Evolutionary conservation across 2,113 vertebrate species (phyloP).

Genomic region (Penelope pileata): DNA sequence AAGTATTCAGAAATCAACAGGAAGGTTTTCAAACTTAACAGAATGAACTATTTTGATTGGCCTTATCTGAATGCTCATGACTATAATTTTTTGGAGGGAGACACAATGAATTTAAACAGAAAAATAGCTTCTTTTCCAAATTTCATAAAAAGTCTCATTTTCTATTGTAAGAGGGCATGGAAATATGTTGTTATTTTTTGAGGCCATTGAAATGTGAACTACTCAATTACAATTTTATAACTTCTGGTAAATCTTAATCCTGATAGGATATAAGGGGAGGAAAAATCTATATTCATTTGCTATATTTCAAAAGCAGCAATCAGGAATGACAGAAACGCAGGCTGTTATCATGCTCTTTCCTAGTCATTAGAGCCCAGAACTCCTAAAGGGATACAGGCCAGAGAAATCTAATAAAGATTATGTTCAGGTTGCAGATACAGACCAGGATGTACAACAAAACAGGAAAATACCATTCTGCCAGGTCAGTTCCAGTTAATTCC

Average conservation of each 20-base stretch:
- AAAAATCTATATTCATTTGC: background rate
- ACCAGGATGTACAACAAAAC: background rate
- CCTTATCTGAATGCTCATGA: background rate
- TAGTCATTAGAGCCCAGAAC: background rate
- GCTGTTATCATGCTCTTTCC: background rate
- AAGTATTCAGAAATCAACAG: background rate
- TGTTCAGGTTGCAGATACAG: background rate
- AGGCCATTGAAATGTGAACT: background rate
- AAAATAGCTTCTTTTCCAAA: background rate
- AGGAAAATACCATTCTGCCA: background rate
- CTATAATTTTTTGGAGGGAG: rapidly evolving
- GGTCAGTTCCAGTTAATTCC: background rate
- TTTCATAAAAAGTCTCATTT: background rate
- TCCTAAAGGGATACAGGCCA: background rate
- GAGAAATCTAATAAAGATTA: background rate
- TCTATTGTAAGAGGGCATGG: background rate
- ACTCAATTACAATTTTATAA: background rate
- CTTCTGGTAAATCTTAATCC: background rate
- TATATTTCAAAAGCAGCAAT: background rate
- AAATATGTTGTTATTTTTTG: background rate
- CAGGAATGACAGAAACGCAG: background rate
- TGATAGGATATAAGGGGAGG: background rate
- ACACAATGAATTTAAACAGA: background rate
- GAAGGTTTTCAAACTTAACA: background rate
- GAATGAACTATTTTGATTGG: background rate